Evolutionary conservation across 1,140 invertebrate species (phyloP).

Genomic region (Hylaeus anthracinus): DNA sequence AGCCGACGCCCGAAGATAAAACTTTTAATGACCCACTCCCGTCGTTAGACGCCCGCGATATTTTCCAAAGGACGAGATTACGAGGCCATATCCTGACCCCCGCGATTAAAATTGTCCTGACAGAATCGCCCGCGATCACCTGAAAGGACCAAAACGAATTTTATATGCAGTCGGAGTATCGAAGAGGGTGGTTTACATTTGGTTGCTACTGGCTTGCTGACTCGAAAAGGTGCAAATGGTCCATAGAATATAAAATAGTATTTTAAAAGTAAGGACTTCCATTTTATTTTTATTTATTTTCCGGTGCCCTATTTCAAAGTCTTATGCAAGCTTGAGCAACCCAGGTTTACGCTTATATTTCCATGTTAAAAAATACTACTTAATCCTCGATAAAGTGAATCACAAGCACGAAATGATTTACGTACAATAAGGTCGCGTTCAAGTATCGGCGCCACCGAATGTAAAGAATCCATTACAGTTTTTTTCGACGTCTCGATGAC

Average conservation of each 20-base stretch:
- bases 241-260: no score
- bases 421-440: neutral
- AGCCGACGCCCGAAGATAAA: conserved; percentile 5
- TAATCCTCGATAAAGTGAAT: neutral
- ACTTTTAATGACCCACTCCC: conserved; percentile 27
- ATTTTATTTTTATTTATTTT: no score
- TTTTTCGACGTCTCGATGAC: neutral
- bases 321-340: no score
- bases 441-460: neutral
- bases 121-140: neutral
- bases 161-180: neutral
- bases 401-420: neutral
- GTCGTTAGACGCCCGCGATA: conserved; percentile 3
- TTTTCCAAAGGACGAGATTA: neutral
- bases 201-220: no score
- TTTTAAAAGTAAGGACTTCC: no score
- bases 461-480: neutral
- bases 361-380: no score
- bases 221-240: neutral
- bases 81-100: neutral
- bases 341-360: no score
- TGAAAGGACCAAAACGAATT: neutral
- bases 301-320: no score
- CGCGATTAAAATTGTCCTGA: neutral
- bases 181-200: neutral